Percentiles rank a stretch among this genome's conserved stretches.
These are phyloP conservation scores for Ganaspis brasiliensis DNA, from an alignment of 2,888 invertebrate genomes.

Conservation along the genomic window DNA sequence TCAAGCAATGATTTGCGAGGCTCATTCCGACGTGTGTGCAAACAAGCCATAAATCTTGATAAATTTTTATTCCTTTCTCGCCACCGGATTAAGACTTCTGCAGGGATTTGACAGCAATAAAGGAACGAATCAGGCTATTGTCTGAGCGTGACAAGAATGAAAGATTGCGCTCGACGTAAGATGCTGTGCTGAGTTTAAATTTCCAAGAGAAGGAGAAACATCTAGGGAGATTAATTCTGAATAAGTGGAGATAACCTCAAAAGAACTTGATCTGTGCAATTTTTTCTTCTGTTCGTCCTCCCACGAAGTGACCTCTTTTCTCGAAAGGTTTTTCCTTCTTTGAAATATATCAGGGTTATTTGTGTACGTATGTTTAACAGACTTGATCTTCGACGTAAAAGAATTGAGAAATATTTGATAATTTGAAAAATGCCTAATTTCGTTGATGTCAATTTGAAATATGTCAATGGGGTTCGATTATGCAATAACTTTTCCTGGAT, in stretches of 20 bases:
- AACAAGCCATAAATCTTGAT: constrained; percentile 53
- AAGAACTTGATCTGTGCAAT: constrained; percentile 19
- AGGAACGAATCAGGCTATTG: constrained; percentile 3
- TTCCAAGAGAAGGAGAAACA: constrained; percentile 22
- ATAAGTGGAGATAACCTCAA: constrained; percentile 24
- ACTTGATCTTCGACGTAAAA: neutral
- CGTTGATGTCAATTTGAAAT: no score
- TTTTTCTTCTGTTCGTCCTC: constrained; percentile 9
- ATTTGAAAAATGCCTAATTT: no score
- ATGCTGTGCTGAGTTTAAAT: constrained; percentile 9
- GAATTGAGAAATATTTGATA: no score
- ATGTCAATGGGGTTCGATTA: no score
- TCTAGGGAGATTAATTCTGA: constrained; percentile 21
- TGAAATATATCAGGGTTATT: neutral
- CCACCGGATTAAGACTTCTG: constrained; percentile 63
- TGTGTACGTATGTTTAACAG: neutral
- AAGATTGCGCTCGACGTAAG: constrained; percentile 2
- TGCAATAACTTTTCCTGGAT: no score
- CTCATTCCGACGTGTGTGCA: neutral
- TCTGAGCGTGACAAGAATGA: constrained; percentile 32
- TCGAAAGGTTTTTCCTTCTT: constrained; percentile 21
- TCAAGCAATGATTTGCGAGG: neutral
- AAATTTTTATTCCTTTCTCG: constrained; percentile 60
- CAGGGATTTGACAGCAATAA: neutral
- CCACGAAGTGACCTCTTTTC: constrained; percentile 20